Evolutionary conservation across 1,140 invertebrate genomes (phyloP), one percentile per base, ranked within the genome.

Genomic region (Phenacoccus solenopsis): DNA sequence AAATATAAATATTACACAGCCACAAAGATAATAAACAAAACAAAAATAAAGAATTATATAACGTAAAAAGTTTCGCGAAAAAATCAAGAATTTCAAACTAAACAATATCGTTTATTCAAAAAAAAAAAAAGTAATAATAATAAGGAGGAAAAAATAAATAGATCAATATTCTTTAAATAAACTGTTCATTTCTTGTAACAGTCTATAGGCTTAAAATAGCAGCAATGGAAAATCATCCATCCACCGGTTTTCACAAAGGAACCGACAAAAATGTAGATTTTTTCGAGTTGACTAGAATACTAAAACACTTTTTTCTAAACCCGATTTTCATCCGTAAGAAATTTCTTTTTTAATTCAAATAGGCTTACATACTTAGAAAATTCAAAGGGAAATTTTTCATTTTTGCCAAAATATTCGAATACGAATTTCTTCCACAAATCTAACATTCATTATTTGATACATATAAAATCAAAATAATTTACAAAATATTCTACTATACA

Each of bases 1-100:
- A 10, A 25, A 64, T 25, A 64, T 64, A 64, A 24, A 27, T 64
- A 64, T 64, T 64, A 64, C 59, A 64, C 59, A 64, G 59, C 59
- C 59, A 64, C 59, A 64, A 64, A 64, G 59, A 64, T 27, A 64
- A 27, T 64, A 64, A 64, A 64, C 59, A 64, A 64, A 64, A 64
- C 21, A 24, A 38, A 38, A 38, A 64, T 25, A 59, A 9, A 64
- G 25, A 27, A 25, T 25, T 25, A 25, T 16, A 64, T 64, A 64
- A 64, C 10, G 59, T 64, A 64, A 64, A 64, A 64, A 64, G 22
- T 24, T 64, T 64, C 25, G 59, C 59, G 16, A 64, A 64, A 59
- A 25, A 64, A 64, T 27, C n/a, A 64, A 64, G 25, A 64, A 25
- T 24, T 27, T 64, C 59, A 64, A 64, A 64, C 59, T 64, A 64